These are phyloP conservation scores for Rapana venosa DNA, from an alignment of 2,888 invertebrate genomes.

Conservation along the genomic window DNA sequence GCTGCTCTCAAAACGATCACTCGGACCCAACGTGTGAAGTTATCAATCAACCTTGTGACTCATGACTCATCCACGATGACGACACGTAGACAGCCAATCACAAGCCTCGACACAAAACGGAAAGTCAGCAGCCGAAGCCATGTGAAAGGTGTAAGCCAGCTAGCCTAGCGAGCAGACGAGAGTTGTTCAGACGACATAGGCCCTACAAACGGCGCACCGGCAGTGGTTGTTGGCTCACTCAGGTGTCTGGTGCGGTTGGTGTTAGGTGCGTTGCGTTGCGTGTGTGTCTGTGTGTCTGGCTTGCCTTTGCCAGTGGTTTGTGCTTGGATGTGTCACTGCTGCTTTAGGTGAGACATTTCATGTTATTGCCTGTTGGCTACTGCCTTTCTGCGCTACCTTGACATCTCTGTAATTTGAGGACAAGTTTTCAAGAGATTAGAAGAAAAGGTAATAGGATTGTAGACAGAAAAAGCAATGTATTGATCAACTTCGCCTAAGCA, in stretches of 20 bases:
- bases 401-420: too few species aligned
- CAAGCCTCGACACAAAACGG: constrained; percentile 39
- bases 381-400: too few species aligned
- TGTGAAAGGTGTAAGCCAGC: constrained; percentile 28
- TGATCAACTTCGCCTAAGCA: too few species aligned
- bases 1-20: neutral
- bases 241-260: neutral
- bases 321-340: neutral
- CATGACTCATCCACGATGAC: constrained; percentile 45
- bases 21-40: constrained; percentile 34
- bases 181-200: neutral
- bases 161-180: constrained; percentile 1
- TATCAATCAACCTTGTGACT: constrained; percentile 47
- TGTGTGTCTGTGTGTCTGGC: neutral
- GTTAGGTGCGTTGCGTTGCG: neutral
- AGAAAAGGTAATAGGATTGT: too few species aligned
- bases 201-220: neutral
- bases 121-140: neutral
- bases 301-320: neutral
- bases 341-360: neutral
- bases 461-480: too few species aligned
- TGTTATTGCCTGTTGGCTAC: neutral
- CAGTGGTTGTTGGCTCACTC: neutral
- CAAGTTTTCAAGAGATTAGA: too few species aligned
- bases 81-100: constrained; percentile 51